Evolutionary conservation across 2,888 invertebrate genomes (phyloP).

Genomic region (Pseudolycoriella hygida): DNA sequence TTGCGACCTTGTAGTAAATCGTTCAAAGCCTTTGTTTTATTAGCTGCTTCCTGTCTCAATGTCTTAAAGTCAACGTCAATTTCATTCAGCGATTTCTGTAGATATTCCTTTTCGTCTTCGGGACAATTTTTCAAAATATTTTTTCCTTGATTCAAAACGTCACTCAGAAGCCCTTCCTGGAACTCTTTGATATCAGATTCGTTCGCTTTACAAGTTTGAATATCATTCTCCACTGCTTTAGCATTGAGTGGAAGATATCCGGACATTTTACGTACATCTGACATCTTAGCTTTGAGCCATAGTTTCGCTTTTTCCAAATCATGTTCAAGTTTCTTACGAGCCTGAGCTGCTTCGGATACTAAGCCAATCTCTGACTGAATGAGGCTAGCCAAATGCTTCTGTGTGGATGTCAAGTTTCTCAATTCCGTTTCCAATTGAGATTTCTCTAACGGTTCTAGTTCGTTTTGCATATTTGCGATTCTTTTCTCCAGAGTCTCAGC

Average conservation of each 20-base stretch:
- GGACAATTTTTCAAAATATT: conserved; percentile 67
- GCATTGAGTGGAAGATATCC: conserved; percentile 65
- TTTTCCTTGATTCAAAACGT: conserved; percentile 57
- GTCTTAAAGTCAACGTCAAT: conserved; percentile 53
- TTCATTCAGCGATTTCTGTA: conserved; percentile 48
- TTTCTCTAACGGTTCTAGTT: conserved; percentile 70
- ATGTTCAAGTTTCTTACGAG: conserved; percentile 57
- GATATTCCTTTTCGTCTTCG: conserved; percentile 43
- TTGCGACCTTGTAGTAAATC: conserved; percentile 61
- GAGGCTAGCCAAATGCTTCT: conserved; percentile 50
- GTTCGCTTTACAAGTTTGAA: conserved; percentile 54
- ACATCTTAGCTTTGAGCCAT: conserved; percentile 63
- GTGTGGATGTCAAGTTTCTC: conserved; percentile 52
- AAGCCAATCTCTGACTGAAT: conserved; percentile 57
- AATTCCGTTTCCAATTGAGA: conserved; percentile 58
- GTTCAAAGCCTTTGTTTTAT: conserved; percentile 49
- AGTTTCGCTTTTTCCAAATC: conserved; percentile 60
- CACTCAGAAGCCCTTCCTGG: conserved; percentile 52
- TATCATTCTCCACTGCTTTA: conserved; percentile 65
- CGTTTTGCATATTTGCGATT: conserved; percentile 65
- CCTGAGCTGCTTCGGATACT: conserved; percentile 48
- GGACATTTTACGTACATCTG: conserved; percentile 50
- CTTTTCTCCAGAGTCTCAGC: conserved; percentile 71
- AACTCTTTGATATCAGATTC: conserved; percentile 62
- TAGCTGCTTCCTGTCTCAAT: conserved; percentile 52